These are phyloP conservation scores for Chauna torquata DNA, from an alignment of 2,113 vertebrate species.

Conservation along the genomic window DNA sequence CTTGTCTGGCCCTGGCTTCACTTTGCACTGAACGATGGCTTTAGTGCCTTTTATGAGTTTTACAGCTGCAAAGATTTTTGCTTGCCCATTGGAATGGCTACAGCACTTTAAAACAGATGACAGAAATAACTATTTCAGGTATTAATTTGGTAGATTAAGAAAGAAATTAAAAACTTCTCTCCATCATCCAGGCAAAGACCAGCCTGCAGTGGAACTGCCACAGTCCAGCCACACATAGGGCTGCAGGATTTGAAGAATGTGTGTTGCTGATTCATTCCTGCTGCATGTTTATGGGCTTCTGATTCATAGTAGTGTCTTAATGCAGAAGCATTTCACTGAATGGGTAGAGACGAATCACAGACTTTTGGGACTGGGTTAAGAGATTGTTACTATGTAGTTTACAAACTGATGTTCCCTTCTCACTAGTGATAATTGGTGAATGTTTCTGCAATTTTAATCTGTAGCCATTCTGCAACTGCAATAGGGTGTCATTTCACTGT, in stretches of 20 bases:
- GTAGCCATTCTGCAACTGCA: constrained; percentile 1
- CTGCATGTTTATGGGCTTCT: background rate
- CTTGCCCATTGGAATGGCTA: background rate
- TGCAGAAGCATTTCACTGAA: background rate
- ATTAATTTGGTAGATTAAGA: background rate
- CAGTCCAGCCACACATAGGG: background rate
- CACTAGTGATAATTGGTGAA: background rate
- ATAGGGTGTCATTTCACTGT: constrained; percentile 2
- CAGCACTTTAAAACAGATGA: background rate
- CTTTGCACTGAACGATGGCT: background rate
- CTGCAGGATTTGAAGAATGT: background rate
- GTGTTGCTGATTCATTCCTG: background rate
- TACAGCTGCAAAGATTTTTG: background rate
- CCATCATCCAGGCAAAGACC: background rate
- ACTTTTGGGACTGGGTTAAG: background rate
- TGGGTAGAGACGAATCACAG: background rate
- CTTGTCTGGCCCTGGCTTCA: background rate
- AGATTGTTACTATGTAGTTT: background rate
- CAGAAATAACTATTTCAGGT: background rate
- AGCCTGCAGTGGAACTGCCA: background rate
- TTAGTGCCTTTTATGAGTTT: background rate
- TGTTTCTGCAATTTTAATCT: background rate
- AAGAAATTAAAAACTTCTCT: background rate
- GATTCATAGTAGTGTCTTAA: background rate
- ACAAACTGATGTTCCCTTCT: background rate